Evolutionary conservation across 2,888 invertebrate genomes (phyloP).

Genomic region (Crossocerus cetratus): DNA sequence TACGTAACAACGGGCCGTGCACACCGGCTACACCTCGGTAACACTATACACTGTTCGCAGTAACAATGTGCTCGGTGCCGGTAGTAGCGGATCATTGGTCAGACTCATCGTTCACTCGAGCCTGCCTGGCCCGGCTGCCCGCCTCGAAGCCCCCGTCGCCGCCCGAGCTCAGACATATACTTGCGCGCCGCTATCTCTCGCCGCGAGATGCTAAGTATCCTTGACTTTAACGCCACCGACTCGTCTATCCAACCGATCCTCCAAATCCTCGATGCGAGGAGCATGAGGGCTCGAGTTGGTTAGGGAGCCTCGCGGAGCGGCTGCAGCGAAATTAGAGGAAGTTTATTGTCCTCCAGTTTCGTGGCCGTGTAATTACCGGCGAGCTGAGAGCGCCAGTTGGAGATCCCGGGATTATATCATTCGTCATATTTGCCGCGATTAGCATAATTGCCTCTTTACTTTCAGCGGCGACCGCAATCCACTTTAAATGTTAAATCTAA

Average conservation of each 20-base stretch:
- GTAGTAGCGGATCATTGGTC: constrained; percentile 61
- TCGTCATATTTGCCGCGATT: constrained; percentile 20
- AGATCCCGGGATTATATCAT: constrained; percentile 8
- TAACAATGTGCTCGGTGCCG: constrained; percentile 57
- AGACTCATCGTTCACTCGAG: constrained; percentile 58
- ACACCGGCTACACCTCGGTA: constrained; percentile 51
- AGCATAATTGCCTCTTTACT: constrained; percentile 38
- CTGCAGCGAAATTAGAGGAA: background rate
- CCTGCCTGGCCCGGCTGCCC: background rate
- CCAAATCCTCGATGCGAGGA: too few relatives aligned
- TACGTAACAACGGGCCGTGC: constrained; percentile 62
- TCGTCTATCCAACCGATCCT: too few relatives aligned
- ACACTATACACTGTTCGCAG: constrained; percentile 52
- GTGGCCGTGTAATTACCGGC: background rate
- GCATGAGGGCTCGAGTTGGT: too few relatives aligned
- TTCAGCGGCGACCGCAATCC: constrained; percentile 29
- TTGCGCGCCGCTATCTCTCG: too few relatives aligned
- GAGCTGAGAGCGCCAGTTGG: constrained; percentile 14
- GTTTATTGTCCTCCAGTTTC: background rate
- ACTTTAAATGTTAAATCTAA: constrained; percentile 38
- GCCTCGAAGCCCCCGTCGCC: background rate
- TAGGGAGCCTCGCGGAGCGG: background rate
- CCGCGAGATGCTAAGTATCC: too few relatives aligned
- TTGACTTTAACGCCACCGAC: too few relatives aligned
- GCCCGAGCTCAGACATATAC: background rate